Conservation (phyloP, 1,140 invertebrate species). For the Drosophila ohnishii region DNA sequence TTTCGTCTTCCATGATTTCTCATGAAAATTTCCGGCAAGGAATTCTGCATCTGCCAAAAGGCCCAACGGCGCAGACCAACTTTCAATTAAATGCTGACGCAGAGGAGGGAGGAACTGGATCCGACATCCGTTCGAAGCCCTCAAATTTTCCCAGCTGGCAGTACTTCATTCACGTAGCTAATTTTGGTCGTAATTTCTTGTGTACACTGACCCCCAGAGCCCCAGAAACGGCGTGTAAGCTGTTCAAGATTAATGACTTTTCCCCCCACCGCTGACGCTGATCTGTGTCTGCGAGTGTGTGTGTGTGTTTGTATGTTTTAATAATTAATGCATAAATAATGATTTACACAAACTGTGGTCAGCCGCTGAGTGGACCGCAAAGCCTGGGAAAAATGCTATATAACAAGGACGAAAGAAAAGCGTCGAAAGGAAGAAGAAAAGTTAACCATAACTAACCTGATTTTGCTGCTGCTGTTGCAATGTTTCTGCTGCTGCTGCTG, state of each 20-base stretch:
- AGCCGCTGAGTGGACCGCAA: conserved; percentile 29
- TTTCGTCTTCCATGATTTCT: conserved; percentile 34
- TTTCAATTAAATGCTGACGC: conserved; percentile 32
- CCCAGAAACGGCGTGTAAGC: conserved; percentile 25
- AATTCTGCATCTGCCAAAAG: conserved; percentile 19
- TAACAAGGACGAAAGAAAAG: conserved; percentile 19
- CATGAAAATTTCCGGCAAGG: conserved; percentile 24
- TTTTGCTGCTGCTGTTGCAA: conserved; percentile 46
- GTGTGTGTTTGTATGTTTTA: conserved; percentile 46
- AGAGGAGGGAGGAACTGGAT: not conserved
- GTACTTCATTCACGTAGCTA: conserved; percentile 34
- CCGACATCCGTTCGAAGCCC: conserved; percentile 2
- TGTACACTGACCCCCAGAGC: conserved; percentile 35
- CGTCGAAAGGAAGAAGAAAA: conserved; percentile 13
- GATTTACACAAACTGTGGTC: conserved; percentile 59
- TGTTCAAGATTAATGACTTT: conserved; percentile 48
- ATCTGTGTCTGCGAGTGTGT: not conserved
- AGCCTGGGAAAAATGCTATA: conserved; percentile 22
- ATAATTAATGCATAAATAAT: conserved; percentile 72
- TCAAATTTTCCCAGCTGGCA: conserved; percentile 13
- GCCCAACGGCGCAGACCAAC: conserved; percentile 14
- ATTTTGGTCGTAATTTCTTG: conserved; percentile 43
- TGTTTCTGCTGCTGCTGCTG: conserved; percentile 33
- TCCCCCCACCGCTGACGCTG: conserved; percentile 19
- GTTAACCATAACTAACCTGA: conserved; percentile 52